Percentiles rank a stretch among this genome's conserved stretches.
Conservation (phyloP, 2,797 vertebrate species). For the Siniperca scherzeri region DNA sequence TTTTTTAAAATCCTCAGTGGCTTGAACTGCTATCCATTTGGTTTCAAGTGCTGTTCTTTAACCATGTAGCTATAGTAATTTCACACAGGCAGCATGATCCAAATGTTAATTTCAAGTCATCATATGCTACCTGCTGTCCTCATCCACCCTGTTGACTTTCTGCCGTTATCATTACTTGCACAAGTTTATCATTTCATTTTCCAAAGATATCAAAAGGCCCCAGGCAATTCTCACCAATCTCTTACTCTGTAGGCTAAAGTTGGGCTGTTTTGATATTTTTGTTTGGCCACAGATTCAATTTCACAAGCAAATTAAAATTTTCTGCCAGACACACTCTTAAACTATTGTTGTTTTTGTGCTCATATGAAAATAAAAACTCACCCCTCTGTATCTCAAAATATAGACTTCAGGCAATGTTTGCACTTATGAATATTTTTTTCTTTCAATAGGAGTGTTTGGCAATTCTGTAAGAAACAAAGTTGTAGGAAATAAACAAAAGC, state of each 20-base stretch:
- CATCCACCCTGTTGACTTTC: slow-evolving; percentile 4
- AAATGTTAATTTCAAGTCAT: slow-evolving; percentile 21
- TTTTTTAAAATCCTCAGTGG: not conserved
- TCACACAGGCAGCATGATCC: slow-evolving; percentile 18
- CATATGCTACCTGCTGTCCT: slow-evolving; percentile 8
- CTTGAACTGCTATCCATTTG: not conserved
- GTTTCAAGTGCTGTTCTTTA: not conserved
- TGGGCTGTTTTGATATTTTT: slow-evolving; percentile 12
- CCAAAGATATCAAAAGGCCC: not conserved
- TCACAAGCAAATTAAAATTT: slow-evolving; percentile 36
- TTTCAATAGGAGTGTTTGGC: not conserved
- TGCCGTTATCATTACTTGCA: slow-evolving; percentile 32
- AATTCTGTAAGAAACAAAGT: too few relatives aligned
- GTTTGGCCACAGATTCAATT: slow-evolving; percentile 27
- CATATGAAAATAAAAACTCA: not conserved
- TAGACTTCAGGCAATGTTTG: slow-evolving; percentile 11
- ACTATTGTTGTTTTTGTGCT: slow-evolving; percentile 40
- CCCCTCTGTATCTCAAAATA: slow-evolving; percentile 20
- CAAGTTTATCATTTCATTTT: slow-evolving; percentile 9
- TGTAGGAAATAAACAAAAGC: not conserved
- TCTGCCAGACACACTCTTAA: slow-evolving; percentile 29
- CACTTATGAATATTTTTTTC: not conserved
- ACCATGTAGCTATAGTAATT: slow-evolving; percentile 20
- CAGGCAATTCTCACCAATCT: not conserved
- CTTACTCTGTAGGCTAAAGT: not conserved